Evolutionary conservation across 2,888 invertebrate species (phyloP), one percentile per base, ranked within the genome.

Genomic region (Horisme vitalbata): DNA sequence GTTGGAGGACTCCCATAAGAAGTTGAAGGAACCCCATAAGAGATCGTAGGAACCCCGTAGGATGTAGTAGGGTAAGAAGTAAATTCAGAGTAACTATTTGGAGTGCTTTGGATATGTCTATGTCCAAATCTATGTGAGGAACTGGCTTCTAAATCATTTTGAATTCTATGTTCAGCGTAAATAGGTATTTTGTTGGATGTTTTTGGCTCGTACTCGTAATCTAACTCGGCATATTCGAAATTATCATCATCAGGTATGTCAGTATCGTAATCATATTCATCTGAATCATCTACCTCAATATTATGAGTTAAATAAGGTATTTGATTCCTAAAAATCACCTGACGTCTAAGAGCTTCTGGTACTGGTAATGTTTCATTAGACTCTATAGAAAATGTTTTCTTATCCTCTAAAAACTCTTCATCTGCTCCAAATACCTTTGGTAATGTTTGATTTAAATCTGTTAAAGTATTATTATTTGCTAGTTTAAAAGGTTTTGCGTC

Each of bases 401-500:
- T n/a, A n/a, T n/a, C n/a, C n/a, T n/a, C n/a, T n/a, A n/a, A n/a
- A n/a, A n/a, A n/a, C n/a, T n/a, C n/a, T n/a, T n/a, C n/a, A n/a
- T n/a, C n/a, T n/a, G n/a, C n/a, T n/a, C n/a, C n/a, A n/a, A n/a
- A n/a, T n/a, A n/a, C n/a, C n/a, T n/a, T n/a, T n/a, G n/a, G n/a
- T n/a, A n/a, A n/a, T n/a, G n/a, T n/a, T n/a, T n/a, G n/a, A n/a
- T n/a, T n/a, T n/a, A n/a, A n/a, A n/a, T n/a, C n/a, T n/a, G n/a
- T n/a, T n/a, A n/a, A n/a, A n/a, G n/a, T n/a, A 28, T 60, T 59
- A n/a, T n/a, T n/a, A 15, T 58, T 54, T 14, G 59, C 59, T 56
- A 75, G 38, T 35, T 78, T 26, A 56, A 85, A 83, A 10, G 75
- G 71, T 3, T 71, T 55, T 4, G 74, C 75, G 13, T 85, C 79